Evolutionary conservation across 2,888 invertebrate species (phyloP).

Genomic region (Mythimna albipuncta): DNA sequence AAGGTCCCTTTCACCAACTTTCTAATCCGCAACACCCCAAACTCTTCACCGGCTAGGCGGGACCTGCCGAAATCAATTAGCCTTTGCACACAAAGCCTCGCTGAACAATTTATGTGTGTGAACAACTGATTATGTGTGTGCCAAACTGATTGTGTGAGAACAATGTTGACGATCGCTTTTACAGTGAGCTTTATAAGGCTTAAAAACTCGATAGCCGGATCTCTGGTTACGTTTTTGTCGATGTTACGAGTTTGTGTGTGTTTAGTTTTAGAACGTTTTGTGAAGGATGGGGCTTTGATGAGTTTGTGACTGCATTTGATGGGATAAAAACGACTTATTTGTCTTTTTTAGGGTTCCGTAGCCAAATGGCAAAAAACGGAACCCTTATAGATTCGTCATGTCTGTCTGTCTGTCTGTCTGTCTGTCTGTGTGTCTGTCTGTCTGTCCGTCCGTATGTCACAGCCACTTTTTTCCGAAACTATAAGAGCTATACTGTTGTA

Average conservation of each 20-base stretch:
- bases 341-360: no score
- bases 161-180: constrained; percentile 68
- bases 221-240: constrained; percentile 39
- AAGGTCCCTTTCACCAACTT: constrained; percentile 43
- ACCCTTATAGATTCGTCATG: no score
- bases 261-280: constrained; percentile 13
- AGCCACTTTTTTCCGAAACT: no score
- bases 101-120: constrained; percentile 78
- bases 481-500: no score
- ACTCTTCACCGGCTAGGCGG: constrained; percentile 68
- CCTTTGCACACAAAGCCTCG: constrained; percentile 75
- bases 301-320: not conserved
- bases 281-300: not conserved
- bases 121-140: constrained; percentile 71
- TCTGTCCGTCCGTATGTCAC: no score
- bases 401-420: no score
- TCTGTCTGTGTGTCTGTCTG: no score
- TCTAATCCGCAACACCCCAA: constrained; percentile 40
- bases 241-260: constrained; percentile 34
- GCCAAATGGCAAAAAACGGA: no score
- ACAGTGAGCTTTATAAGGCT: constrained; percentile 63
- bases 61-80: constrained; percentile 84
- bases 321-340: no score
- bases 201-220: constrained; percentile 61
- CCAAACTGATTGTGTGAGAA: constrained; percentile 68